Evolutionary conservation across 2,888 invertebrate species (phyloP).

Genomic region (Abrostola tripartita): DNA sequence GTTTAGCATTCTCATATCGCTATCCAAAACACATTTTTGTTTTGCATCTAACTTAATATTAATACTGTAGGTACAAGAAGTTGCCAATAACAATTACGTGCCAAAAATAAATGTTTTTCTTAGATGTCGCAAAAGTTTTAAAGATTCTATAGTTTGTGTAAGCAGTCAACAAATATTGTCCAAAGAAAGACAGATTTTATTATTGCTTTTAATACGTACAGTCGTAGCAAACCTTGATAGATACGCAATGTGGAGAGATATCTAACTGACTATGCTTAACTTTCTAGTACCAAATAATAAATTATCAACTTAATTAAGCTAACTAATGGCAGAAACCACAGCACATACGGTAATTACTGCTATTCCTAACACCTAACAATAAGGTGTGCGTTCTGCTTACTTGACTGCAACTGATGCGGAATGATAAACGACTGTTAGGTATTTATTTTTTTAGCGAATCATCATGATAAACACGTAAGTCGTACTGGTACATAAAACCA

Average conservation of each 20-base stretch:
- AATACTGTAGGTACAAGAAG: too few relatives aligned
- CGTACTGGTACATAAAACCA: constrained; percentile 5
- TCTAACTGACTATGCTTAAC: too few relatives aligned
- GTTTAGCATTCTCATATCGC: neutral
- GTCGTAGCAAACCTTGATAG: too few relatives aligned
- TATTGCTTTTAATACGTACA: too few relatives aligned
- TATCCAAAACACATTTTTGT: neutral
- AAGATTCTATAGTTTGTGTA: too few relatives aligned
- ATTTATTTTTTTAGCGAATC: constrained; percentile 44
- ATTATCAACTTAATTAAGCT: neutral
- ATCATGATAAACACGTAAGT: constrained; percentile 34
- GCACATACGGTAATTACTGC: constrained; percentile 21
- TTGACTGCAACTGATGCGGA: constrained; percentile 35
- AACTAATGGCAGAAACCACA: neutral
- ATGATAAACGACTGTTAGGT: constrained; percentile 28
- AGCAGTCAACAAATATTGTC: too few relatives aligned
- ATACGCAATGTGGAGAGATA: too few relatives aligned
- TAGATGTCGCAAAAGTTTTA: too few relatives aligned
- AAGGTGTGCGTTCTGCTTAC: constrained; percentile 26
- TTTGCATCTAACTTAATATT: neutral
- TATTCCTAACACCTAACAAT: constrained; percentile 23
- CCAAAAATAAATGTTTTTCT: neutral
- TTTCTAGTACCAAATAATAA: too few relatives aligned
- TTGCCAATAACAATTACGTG: neutral
- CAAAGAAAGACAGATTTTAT: too few relatives aligned